Conservation (phyloP, 2,888 invertebrate species). For the Lithophane ornitopus region DNA sequence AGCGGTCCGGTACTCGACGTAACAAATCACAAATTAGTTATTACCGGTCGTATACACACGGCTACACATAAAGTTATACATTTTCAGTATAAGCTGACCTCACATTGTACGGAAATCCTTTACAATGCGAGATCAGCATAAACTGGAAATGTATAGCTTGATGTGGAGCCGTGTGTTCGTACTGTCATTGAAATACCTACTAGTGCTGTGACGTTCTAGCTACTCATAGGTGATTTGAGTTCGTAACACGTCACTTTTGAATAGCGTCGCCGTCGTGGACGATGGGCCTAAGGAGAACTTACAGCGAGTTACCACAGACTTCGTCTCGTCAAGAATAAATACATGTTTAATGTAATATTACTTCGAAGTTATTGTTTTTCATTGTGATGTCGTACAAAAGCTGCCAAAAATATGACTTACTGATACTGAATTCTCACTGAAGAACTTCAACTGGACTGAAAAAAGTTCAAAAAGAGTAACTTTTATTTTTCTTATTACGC, state of each 20-base stretch:
- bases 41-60: too few relatives aligned
- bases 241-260: neutral
- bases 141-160: too few relatives aligned
- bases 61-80: too few relatives aligned
- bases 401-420: neutral
- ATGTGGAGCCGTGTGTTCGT: too few relatives aligned
- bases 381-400: neutral
- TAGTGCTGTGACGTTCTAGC: neutral
- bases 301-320: constrained; percentile 9
- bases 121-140: too few relatives aligned
- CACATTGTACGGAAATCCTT: too few relatives aligned
- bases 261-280: neutral
- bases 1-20: too few relatives aligned
- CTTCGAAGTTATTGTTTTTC: constrained; percentile 21
- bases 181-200: neutral
- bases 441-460: neutral
- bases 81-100: too few relatives aligned
- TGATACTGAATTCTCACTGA: neutral
- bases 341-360: constrained; percentile 31
- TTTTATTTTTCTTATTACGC: neutral
- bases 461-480: neutral
- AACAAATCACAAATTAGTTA: neutral
- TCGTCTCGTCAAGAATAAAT: constrained; percentile 15
- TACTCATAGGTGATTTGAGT: neutral
- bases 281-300: constrained; percentile 18